Percentiles rank a stretch among this genome's conserved stretches.
phyloP scores from a whole-genome alignment of 2,113 vertebrate species.

The Microcebus lehilahytsara region DNA sequence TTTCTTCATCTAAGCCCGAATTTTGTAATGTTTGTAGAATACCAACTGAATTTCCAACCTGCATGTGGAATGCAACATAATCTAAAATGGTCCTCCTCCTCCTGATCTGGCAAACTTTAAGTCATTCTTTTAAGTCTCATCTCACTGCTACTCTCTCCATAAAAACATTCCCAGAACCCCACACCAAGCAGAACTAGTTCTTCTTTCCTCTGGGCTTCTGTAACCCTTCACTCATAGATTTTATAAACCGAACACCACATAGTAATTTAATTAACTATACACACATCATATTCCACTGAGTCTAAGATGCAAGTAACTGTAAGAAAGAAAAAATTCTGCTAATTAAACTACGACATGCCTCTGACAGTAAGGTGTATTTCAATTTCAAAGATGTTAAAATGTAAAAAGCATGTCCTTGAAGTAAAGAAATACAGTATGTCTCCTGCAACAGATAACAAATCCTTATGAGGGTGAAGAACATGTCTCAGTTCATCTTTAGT shows the following conservation, averaged over 20 bases:
- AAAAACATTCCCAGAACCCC: constrained; percentile 19
- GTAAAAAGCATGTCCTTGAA: background rate
- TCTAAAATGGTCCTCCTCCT: background rate
- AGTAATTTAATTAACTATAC: constrained; percentile 7
- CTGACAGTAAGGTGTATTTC: background rate
- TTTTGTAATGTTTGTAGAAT: background rate
- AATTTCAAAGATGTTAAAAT: constrained; percentile 39
- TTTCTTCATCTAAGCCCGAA: background rate
- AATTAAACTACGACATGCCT: constrained; percentile 24
- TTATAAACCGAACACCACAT: background rate
- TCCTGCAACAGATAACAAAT: background rate
- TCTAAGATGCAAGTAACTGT: constrained; percentile 10
- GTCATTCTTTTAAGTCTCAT: constrained; percentile 1
- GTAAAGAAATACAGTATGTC: background rate
- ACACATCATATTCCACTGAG: background rate
- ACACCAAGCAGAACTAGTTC: background rate
- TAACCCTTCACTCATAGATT: background rate
- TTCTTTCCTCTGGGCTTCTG: background rate
- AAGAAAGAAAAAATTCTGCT: background rate
- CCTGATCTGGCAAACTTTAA: background rate
- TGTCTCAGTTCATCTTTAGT: background rate
- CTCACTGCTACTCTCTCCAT: background rate
- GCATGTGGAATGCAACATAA: constrained; percentile 10
- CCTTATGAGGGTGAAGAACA: background rate
- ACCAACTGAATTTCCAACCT: background rate